Conservation (phyloP, 2,797 vertebrate species). For the Rhynchotus rufescens region DNA sequence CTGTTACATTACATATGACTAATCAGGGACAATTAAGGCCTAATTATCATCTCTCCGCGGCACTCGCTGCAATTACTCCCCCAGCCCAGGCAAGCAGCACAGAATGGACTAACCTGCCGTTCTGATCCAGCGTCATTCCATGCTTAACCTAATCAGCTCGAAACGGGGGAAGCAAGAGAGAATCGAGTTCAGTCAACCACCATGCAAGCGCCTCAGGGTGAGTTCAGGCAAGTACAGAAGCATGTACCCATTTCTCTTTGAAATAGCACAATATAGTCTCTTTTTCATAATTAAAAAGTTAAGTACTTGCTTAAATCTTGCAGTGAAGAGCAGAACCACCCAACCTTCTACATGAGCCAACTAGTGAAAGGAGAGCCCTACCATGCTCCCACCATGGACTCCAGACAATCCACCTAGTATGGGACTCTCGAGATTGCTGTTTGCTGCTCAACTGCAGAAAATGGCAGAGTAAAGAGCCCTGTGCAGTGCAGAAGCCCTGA, state of each 20-base stretch:
- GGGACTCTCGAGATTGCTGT: accelerated
- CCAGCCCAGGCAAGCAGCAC: accelerated
- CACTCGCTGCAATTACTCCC: not conserved
- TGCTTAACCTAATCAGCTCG: not conserved
- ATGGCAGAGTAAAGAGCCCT: accelerated
- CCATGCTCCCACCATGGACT: not conserved
- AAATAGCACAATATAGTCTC: not conserved
- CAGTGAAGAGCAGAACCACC: not conserved
- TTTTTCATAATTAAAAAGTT: not conserved
- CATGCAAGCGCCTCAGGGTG: not conserved
- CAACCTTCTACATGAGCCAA: not conserved
- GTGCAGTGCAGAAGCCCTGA: accelerated
- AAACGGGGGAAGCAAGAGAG: not conserved
- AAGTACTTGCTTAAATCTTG: not conserved
- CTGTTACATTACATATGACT: not conserved
- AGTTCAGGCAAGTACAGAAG: not conserved
- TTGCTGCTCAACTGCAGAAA: not conserved
- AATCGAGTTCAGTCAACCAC: not conserved
- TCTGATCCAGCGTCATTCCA: not conserved
- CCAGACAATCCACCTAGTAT: no score
- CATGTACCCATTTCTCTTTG: not conserved
- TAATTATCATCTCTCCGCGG: not conserved
- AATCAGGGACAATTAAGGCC: slow-evolving; percentile 11
- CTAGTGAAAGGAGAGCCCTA: not conserved
- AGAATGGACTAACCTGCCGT: not conserved